Conservation (phyloP, 2,888 invertebrate genomes). For the Lycocerus yunnanus region DNA sequence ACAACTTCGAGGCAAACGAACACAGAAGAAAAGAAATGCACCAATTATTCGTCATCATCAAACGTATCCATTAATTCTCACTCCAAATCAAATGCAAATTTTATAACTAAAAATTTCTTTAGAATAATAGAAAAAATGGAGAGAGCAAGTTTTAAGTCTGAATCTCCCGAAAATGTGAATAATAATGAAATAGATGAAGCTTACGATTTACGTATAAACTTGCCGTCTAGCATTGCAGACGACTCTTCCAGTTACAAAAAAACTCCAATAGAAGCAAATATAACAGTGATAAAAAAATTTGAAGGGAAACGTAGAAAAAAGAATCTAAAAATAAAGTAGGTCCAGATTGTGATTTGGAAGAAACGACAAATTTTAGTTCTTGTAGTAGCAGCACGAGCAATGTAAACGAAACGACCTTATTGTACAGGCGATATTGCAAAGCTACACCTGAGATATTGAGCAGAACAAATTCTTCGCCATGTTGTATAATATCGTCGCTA, state of each 20-base stretch:
- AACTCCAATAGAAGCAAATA: slow-evolving; percentile 21
- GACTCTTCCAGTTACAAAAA: slow-evolving; percentile 3
- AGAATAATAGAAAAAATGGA: neutral
- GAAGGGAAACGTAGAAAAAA: slow-evolving; percentile 1
- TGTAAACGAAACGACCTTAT: neutral
- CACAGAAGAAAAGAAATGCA: neutral
- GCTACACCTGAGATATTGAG: slow-evolving; percentile 17
- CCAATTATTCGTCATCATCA: neutral
- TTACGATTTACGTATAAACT: slow-evolving; percentile 9
- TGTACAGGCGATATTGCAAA: slow-evolving; percentile 9
- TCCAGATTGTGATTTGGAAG: neutral
- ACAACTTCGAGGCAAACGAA: neutral
- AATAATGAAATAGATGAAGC: neutral
- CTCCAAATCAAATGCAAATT: neutral
- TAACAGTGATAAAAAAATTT: slow-evolving; percentile 17
- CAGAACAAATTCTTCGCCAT: slow-evolving; percentile 20
- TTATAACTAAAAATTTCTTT: neutral
- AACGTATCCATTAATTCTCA: neutral
- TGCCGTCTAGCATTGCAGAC: slow-evolving; percentile 23
- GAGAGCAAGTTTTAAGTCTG: neutral
- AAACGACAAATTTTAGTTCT: neutral
- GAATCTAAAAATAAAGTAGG: neutral
- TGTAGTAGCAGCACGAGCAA: neutral
- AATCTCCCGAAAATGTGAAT: neutral
- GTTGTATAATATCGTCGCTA: slow-evolving; percentile 5